Conservation (phyloP, 2,888 invertebrate species). For the Drosophila eohydei region DNA sequence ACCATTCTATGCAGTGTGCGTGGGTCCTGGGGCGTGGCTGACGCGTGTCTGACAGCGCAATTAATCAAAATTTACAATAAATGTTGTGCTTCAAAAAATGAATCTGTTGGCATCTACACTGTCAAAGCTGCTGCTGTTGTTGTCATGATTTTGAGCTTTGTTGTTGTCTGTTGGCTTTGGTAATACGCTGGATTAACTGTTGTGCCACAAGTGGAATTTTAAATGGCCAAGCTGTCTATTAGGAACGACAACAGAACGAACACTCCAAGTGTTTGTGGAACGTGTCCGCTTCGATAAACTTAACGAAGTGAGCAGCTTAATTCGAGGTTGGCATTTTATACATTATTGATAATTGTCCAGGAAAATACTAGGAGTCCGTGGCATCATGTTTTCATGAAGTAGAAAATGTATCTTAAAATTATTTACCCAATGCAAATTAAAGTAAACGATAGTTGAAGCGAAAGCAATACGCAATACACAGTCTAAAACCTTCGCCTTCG, state of each 20-base stretch:
- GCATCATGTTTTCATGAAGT: too few species aligned
- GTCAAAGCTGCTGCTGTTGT: constrained; percentile 19
- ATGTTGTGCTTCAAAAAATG: constrained; percentile 37
- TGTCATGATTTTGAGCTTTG: constrained; percentile 60
- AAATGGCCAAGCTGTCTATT: constrained; percentile 42
- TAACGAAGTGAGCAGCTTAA: constrained; percentile 12
- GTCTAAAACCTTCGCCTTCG: background rate
- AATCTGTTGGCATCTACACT: constrained; percentile 47
- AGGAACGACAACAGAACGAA: constrained; percentile 43
- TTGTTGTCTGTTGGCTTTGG: constrained; percentile 27
- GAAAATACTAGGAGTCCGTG: too few species aligned
- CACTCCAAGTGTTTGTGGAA: constrained; percentile 19
- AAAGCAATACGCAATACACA: too few species aligned
- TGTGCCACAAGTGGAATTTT: constrained; percentile 52
- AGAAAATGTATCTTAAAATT: too few species aligned
- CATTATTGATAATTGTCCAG: too few species aligned
- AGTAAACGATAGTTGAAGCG: too few species aligned
- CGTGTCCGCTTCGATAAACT: constrained; percentile 14
- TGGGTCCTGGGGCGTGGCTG: constrained; percentile 19
- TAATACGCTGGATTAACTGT: constrained; percentile 23
- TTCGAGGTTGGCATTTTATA: background rate
- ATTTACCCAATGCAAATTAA: too few species aligned
- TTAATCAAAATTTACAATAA: constrained; percentile 79
- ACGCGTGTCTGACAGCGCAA: constrained; percentile 68
- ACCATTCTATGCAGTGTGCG: background rate